Percentiles rank a stretch among this genome's conserved stretches.
phyloP scores from a whole-genome alignment of 2,113 vertebrate species.

The Callipepla californica region DNA sequence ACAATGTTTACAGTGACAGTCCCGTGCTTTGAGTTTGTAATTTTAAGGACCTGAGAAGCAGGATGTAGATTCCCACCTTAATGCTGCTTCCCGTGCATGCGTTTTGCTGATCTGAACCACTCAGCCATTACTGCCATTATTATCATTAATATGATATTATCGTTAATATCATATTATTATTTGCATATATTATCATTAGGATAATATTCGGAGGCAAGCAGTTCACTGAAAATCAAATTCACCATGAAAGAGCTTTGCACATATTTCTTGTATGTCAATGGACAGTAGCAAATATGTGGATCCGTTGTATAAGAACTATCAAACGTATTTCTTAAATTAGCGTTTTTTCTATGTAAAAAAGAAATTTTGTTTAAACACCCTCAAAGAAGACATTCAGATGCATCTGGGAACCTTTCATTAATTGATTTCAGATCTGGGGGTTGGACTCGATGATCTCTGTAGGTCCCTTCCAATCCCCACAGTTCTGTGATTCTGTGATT shows the following conservation, averaged over 20 bases:
- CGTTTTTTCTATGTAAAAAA: background rate
- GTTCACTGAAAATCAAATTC: background rate
- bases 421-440: background rate
- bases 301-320: accelerated
- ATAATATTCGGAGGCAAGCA: background rate
- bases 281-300: background rate
- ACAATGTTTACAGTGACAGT: background rate
- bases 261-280: background rate
- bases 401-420: background rate
- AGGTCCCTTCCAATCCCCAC: too few species aligned
- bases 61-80: background rate
- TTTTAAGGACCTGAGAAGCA: background rate
- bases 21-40: background rate
- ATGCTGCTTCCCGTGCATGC: background rate
- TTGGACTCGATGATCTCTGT: too few species aligned
- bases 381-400: background rate
- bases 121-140: background rate
- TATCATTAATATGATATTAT: too few species aligned
- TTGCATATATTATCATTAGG: background rate
- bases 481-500: background rate
- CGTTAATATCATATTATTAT: too few species aligned
- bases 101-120: background rate
- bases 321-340: background rate
- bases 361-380: background rate
- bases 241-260: background rate